These are phyloP conservation scores for Gryllus bimaculatus DNA, from an alignment of 1,140 invertebrate genomes.

Conservation along the genomic window DNA sequence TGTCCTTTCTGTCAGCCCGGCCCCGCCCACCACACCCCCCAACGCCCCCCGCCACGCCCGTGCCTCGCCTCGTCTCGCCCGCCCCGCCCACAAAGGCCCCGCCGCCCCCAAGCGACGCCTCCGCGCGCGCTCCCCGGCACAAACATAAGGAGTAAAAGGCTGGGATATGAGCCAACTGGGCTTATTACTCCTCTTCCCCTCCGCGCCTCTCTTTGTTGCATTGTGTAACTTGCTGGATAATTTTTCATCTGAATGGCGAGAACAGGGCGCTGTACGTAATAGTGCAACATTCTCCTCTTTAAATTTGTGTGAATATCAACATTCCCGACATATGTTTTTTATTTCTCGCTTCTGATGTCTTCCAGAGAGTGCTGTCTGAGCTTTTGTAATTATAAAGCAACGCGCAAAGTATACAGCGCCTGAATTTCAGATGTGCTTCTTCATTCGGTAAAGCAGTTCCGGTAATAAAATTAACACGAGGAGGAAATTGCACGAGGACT, in stretches of 20 bases:
- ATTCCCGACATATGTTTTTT: background rate
- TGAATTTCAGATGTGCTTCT: background rate
- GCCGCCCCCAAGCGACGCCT: too few species aligned
- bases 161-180: background rate
- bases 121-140: too few species aligned
- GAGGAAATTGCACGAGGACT: background rate
- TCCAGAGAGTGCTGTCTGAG: background rate
- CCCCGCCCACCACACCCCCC: too few species aligned
- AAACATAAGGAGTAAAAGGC: background rate
- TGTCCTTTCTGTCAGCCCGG: too few species aligned
- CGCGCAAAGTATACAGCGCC: background rate
- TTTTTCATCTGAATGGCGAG: background rate
- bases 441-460: background rate
- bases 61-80: too few species aligned
- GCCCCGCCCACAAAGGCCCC: too few species aligned
- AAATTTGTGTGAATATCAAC: background rate
- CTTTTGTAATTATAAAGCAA: background rate
- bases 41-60: too few species aligned
- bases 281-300: background rate
- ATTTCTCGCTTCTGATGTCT: background rate
- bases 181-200: background rate
- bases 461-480: background rate
- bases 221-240: background rate
- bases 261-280: background rate
- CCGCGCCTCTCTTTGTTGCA: background rate